Base-by-base conservation (phyloP, 2,888 invertebrate species). In the Mylabris sibirica region DNA sequence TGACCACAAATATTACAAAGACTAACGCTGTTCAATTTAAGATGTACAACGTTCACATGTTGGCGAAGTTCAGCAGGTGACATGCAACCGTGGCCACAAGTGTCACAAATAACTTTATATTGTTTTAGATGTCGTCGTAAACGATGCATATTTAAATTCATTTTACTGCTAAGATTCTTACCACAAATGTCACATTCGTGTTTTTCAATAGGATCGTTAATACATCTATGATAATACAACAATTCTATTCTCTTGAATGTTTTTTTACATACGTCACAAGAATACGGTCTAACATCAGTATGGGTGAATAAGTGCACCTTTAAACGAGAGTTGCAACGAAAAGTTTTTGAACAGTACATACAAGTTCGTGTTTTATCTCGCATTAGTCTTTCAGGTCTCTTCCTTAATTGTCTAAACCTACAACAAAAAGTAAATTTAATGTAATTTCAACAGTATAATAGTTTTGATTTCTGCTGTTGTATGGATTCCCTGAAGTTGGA, bases 1-100 rank as follows among this genome's bases (percentile, higher is more conserved):
- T 87, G 86, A 2, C 87, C 86, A 60, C 89, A 89, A 60, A 87
- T 69, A 67, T 87, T 86, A 68, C 89, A 89, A 63, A 86, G 85
- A 44, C 75, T 49, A 8, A 30, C 3, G n/a, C 80, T 14, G 77
- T 73, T 63, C 74, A 74, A 59, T 44, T 17, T 4, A 6, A 76
- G 77, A 64, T 79, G 80, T 63, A 78, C 79, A 4, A 75, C 6
- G 6, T 30, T 6, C 3, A 30, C 6, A 30, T 30, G 30, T 6
- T 30, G 30, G 30, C 30, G 30, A 30, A 80, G 82, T 49, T 80
- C 77, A 22, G 80, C 78, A 57, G 76, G 77, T 0, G 78, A 78
- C 5, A 80, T 78, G 67, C 81, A 82, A 12, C 79, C 76, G 17
- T 75, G 66, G 6, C 71, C 70, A 66, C 82, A 82, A 8, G 75